Base-by-base conservation (phyloP, 2,888 invertebrate species). In the Agrotis exclamationis region DNA sequence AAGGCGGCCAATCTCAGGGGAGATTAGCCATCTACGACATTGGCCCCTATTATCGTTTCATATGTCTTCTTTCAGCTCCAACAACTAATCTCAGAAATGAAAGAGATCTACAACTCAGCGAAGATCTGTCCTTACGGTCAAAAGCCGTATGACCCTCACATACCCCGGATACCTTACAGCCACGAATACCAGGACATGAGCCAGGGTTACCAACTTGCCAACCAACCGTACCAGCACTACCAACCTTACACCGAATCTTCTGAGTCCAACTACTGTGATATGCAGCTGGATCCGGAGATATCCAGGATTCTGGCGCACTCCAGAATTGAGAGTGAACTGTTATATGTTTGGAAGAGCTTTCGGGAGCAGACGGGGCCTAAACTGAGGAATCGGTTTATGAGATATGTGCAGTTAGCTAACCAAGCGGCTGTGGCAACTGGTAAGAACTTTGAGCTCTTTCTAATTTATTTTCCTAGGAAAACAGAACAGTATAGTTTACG, bases 271-370 rank as follows among this genome's bases (percentile, higher is more conserved):
- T 85, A 84, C 53, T 85, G 85, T 59, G 84, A 85, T 11, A 85
- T 85, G 85, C 85, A 85, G 16, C 0, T 82, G n/a, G 97, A 97
- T 68, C 96, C 97, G 51, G 98, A 98, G 85, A 96, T 98, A 51
- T 96, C 95, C 9, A 93, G 96, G 89, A 97, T 98, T 50, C 96
- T 98, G 93, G 97, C 97, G 0, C 97, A 97, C 88, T 98, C 98
- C 0, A 96, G 97, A 76, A 97, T 98, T 83, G 98, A 98, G 80
- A 97, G 97, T 28, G 98, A 98, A 87, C 92, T 99, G 58, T 87
- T 97, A 22, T 97, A 98, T 84, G 97, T 98, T 0, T 99, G 99
- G 99, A 97, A 96, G 85, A 97, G 97, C 68, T 99, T 98, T 97
- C 96, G 98, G 78, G 98, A 98, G 74, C 97, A 97, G 70, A 97